Base-by-base conservation (phyloP, 2,888 invertebrate species). In the Timema podura region DNA sequence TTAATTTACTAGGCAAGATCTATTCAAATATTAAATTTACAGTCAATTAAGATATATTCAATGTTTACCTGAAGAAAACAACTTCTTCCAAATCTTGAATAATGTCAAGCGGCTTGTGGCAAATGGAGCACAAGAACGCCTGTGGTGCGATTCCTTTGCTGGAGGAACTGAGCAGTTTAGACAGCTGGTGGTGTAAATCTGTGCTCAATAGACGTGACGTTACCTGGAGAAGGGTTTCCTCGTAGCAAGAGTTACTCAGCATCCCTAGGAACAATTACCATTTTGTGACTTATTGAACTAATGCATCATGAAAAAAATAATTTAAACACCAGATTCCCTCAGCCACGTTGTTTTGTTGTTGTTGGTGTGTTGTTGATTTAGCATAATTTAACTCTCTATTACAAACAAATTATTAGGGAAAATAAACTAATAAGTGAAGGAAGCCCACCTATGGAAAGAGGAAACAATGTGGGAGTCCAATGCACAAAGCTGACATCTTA, bases 171-270 rank as follows among this genome's bases (percentile, higher is more conserved):
- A 79, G 78, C 67, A 80, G 75, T 49, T 78, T 77, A 16, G 77
- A 75, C 70, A 84, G 75, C 67, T 81, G 81, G 48, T 76, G 82
- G 77, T 91, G 91, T 67, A 92, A 83, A 81, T 92, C 91, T 68
- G 86, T 83, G 75, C 90, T 88, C 59, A 91, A 82, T 59, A 90
- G 81, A 73, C 86, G 86, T 64, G 88, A 86, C 5, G 89, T 88
- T 0, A 89, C 88, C 74, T 87, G 85, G 75, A 92, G 84, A 76
- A 92, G 84, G 65, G 89, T 86, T 77, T 89, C 87, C 79, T 93
- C 91, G 77, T 91, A 91, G 49, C 87, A 86, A 73, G 91, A 92
- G 76, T 92, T 91, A 16, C 88, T 88, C 73, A 93, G 81, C 84
- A 93, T 91, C 68, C 88, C 88, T 80, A 85, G 82, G 51, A 88